phyloP scores from a whole-genome alignment of 2,113 vertebrate species.

The Theropithecus gelada region DNA sequence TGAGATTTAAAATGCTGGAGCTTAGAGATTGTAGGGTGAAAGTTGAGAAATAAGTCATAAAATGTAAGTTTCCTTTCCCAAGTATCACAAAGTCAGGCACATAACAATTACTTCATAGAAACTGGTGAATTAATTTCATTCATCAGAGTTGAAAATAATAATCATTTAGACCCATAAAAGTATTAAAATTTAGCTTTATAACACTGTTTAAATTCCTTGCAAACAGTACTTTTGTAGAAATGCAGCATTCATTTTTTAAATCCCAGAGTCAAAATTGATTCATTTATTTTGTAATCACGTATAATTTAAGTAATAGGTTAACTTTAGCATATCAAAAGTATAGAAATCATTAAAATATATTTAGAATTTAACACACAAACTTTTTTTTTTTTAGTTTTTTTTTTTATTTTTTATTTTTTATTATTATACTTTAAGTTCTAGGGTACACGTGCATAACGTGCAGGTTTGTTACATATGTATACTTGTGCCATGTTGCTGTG shows the following conservation, averaged over 20 bases:
- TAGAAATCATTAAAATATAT: slow-evolving; percentile 46
- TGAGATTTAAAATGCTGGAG: not conserved
- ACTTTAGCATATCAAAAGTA: slow-evolving; percentile 51
- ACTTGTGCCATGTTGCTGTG: too few relatives aligned
- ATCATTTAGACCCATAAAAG: slow-evolving; percentile 12
- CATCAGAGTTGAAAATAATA: not conserved
- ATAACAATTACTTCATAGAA: not conserved
- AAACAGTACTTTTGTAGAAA: not conserved
- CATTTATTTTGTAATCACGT: slow-evolving; percentile 49
- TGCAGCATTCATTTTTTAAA: slow-evolving; percentile 1
- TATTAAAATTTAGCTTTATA: slow-evolving; percentile 31
- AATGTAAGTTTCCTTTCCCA: not conserved
- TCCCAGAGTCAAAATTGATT: slow-evolving; percentile 20
- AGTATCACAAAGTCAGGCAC: not conserved
- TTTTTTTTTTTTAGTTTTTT: not conserved
- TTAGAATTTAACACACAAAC: slow-evolving; percentile 40
- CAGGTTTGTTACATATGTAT: too few relatives aligned
- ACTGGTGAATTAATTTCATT: not conserved
- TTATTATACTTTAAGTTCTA: too few relatives aligned
- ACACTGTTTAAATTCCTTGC: slow-evolving; percentile 15
- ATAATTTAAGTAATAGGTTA: slow-evolving; percentile 58
- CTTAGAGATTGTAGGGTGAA: not conserved
- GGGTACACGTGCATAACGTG: too few relatives aligned
- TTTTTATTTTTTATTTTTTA: too few relatives aligned
- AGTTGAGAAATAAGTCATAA: not conserved